phyloP scores from a whole-genome alignment of 2,888 invertebrate genomes.

The Leptinotarsa juncta region DNA sequence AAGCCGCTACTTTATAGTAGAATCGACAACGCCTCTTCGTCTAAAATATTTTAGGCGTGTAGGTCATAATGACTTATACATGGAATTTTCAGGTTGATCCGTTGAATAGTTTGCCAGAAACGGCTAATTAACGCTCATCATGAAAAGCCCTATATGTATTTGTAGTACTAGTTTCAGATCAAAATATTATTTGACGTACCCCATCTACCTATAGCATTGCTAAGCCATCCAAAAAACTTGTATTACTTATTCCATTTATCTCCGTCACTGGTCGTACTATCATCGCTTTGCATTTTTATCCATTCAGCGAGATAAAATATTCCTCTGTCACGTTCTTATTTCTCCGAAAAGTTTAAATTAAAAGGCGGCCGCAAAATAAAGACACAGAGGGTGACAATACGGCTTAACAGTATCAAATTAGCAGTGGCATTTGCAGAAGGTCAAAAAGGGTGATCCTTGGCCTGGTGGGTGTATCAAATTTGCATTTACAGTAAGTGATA shows the following conservation, averaged over 20 bases:
- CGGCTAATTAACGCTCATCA: no score
- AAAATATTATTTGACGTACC: no score
- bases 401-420: constrained; percentile 61
- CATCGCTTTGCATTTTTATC: constrained; percentile 56
- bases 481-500: constrained; percentile 64
- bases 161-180: no score
- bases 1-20: no score
- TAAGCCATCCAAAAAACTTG: neutral
- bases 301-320: constrained; percentile 53
- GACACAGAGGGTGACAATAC: constrained; percentile 55
- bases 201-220: neutral
- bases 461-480: constrained; percentile 49
- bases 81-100: no score
- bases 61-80: no score
- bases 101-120: no score
- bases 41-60: no score
- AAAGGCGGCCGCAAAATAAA: constrained; percentile 56
- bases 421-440: constrained; percentile 63
- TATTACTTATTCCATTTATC: no score
- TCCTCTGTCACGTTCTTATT: constrained; percentile 36
- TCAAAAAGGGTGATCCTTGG: constrained; percentile 49
- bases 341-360: constrained; percentile 54
- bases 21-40: no score
- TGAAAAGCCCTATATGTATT: no score
- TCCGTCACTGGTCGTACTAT: constrained; percentile 13